phyloP scores from a whole-genome alignment of 2,113 vertebrate genomes.

The Butastur rufipennis region DNA sequence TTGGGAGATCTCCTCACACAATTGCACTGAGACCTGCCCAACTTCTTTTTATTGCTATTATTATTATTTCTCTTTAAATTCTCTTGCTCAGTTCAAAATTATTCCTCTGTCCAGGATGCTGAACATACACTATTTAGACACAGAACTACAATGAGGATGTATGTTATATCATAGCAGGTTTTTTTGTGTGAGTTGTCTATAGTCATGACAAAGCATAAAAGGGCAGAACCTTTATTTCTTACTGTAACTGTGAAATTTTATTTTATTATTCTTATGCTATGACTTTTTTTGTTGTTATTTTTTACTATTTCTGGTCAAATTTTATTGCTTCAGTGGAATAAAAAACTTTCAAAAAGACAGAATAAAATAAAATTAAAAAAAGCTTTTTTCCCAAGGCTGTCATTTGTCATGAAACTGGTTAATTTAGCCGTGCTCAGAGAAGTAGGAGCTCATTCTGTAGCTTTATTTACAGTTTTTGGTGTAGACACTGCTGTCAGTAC shows the following conservation, averaged over 20 bases:
- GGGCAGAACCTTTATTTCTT: background rate
- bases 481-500: background rate
- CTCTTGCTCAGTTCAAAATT: background rate
- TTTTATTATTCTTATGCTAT: background rate
- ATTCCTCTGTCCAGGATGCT: background rate
- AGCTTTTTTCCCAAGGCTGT: background rate
- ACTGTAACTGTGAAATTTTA: background rate
- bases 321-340: background rate
- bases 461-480: background rate
- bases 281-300: background rate
- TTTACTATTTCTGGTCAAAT: background rate
- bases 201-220: background rate
- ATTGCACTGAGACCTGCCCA: background rate
- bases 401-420: background rate
- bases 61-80: background rate
- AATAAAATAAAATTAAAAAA: too few relatives aligned
- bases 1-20: background rate
- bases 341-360: background rate
- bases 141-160: too few relatives aligned
- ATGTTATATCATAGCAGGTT: background rate
- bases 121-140: too few relatives aligned
- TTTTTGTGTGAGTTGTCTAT: background rate
- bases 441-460: background rate
- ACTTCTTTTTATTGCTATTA: background rate
- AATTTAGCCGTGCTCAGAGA: background rate